Percentiles rank a stretch among this genome's conserved stretches.
These are phyloP conservation scores for Nothoprocta perdicaria DNA, from an alignment of 2,113 vertebrate genomes.

Conservation along the genomic window DNA sequence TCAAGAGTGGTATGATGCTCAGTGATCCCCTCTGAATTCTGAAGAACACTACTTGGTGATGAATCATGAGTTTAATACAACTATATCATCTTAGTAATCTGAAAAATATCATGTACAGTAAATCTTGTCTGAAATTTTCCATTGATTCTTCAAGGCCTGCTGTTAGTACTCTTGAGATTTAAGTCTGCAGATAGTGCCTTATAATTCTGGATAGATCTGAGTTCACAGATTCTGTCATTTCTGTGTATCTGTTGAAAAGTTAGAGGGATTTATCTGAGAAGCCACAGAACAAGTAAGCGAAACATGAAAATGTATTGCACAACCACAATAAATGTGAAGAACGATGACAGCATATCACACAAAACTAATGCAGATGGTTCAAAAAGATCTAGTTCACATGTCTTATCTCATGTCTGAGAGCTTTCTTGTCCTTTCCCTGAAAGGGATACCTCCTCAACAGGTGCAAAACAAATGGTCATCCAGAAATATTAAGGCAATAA, in stretches of 20 bases:
- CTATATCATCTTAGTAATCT: constrained; percentile 56
- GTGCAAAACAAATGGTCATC: constrained; percentile 48
- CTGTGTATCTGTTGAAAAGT: constrained; percentile 53
- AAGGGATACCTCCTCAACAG: constrained; percentile 46
- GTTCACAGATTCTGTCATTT: constrained; percentile 51
- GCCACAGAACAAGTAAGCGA: constrained; percentile 48
- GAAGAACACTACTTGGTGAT: background rate
- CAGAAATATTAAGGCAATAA: constrained; percentile 65
- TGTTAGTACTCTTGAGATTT: constrained; percentile 44
- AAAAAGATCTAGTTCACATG: constrained; percentile 44
- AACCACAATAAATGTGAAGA: constrained; percentile 46
- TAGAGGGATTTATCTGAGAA: constrained; percentile 57
- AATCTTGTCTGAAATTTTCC: constrained; percentile 55
- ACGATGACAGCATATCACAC: constrained; percentile 36
- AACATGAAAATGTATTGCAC: constrained; percentile 58
- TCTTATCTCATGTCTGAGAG: background rate
- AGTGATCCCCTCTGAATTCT: constrained; percentile 28
- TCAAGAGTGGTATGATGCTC: background rate
- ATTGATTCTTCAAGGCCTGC: constrained; percentile 18
- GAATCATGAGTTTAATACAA: constrained; percentile 60
- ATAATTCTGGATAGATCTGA: constrained; percentile 50
- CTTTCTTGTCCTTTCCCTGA: background rate
- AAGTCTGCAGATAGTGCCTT: constrained; percentile 43
- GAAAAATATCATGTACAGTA: constrained; percentile 45
- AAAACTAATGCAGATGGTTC: constrained; percentile 65